These are phyloP conservation scores for Pionites leucogaster DNA, from an alignment of 2,113 vertebrate species.

Conservation along the genomic window DNA sequence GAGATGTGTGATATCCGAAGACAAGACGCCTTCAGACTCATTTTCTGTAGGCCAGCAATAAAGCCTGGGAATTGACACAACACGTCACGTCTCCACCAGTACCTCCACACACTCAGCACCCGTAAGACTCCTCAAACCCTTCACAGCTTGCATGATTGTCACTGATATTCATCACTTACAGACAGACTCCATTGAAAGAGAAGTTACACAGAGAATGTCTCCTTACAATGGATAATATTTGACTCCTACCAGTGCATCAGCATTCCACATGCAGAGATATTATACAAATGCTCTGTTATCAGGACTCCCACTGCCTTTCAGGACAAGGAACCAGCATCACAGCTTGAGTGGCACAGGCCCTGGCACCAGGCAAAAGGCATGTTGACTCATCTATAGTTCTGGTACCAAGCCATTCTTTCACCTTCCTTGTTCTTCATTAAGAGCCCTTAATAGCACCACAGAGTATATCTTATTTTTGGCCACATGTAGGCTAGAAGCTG, in stretches of 20 bases:
- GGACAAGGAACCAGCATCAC: not conserved
- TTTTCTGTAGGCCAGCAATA: not conserved
- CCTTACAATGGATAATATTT: not conserved
- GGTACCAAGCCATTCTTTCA: not conserved
- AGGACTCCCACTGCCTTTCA: not conserved
- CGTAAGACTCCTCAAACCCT: rapidly evolving
- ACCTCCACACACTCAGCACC: not conserved
- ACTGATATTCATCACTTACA: not conserved
- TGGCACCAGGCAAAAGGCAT: not conserved
- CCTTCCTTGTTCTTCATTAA: not conserved
- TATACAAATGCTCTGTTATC: not conserved
- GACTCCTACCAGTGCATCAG: not conserved
- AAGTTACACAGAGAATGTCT: rapidly evolving
- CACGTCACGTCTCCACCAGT: not conserved
- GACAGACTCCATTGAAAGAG: rapidly evolving
- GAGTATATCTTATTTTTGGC: rapidly evolving
- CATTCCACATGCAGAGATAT: not conserved
- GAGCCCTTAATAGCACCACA: not conserved
- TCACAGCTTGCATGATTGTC: rapidly evolving
- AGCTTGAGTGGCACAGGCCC: not conserved
- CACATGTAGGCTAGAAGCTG: not conserved
- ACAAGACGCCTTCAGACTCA: rapidly evolving
- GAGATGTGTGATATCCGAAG: not conserved
- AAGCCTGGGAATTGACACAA: not conserved
- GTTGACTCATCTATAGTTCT: not conserved